Evolutionary conservation across 2,888 invertebrate genomes (phyloP).

Genomic region (Drosophila melanosoma): DNA sequence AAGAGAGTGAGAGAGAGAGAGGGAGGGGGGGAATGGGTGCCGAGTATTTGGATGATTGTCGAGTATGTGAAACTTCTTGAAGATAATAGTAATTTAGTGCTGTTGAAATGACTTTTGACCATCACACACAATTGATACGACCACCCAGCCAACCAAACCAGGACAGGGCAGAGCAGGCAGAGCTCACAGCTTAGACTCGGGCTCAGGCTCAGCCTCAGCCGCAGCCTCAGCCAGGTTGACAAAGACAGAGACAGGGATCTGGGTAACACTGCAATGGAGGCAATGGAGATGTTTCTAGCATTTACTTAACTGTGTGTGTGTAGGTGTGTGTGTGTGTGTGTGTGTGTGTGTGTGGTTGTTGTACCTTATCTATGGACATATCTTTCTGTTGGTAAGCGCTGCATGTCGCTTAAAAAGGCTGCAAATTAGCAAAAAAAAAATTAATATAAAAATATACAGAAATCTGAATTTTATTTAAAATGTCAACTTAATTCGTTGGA

Average conservation of each 20-base stretch:
- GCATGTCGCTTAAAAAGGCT: slow-evolving; percentile 61
- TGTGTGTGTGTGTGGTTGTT: not conserved
- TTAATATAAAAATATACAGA: not conserved
- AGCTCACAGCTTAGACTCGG: slow-evolving; percentile 21
- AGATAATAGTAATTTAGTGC: slow-evolving; percentile 86
- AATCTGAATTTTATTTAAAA: not conserved
- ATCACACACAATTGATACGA: slow-evolving; percentile 85
- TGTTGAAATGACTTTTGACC: slow-evolving; percentile 86
- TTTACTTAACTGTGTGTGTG: slow-evolving; percentile 2
- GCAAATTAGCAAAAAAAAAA: not conserved
- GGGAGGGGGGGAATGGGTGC: slow-evolving; percentile 4
- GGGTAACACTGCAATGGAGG: slow-evolving; percentile 16
- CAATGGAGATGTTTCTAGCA: slow-evolving; percentile 36
- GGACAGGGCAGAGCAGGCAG: slow-evolving; percentile 1
- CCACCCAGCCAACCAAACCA: slow-evolving; percentile 17
- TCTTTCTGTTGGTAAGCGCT: slow-evolving; percentile 42
- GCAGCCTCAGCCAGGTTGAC: slow-evolving; percentile 7
- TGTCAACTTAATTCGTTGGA: slow-evolving; percentile 77
- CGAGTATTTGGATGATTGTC: slow-evolving; percentile 73
- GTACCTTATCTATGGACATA: slow-evolving; percentile 6
- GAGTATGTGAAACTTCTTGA: slow-evolving; percentile 85
- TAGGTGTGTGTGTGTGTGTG: slow-evolving; percentile 11
- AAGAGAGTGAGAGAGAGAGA: not conserved
- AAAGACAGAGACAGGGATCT: slow-evolving; percentile 1
- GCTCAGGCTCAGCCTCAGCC: not conserved